Conservation (phyloP, 1,140 invertebrate genomes). For the Pseudomyrmex flavicornis region DNA sequence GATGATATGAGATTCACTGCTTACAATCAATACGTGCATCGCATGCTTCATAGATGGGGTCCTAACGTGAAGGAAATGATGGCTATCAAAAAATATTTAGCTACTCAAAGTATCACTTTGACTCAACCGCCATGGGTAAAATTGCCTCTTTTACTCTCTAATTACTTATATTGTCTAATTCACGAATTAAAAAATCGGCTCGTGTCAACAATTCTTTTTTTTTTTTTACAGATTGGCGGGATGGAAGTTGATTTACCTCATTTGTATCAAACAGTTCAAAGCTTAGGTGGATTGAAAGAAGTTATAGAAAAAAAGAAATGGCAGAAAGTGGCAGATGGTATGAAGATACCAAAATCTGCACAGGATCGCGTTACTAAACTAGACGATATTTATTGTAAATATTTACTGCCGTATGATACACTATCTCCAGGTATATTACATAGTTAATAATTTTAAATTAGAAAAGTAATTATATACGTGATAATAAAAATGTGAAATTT, state of each 20-base stretch:
- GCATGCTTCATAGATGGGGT: conserved; percentile 95
- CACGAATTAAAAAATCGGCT: neutral
- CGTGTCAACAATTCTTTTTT: conserved; percentile 28
- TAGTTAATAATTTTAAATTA: conserved; percentile 10
- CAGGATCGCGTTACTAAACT: conserved; percentile 94
- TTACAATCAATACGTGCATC: conserved; percentile 96
- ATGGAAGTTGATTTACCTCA: conserved; percentile 96
- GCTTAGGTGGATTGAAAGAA: conserved; percentile 94
- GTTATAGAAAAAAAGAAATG: conserved; percentile 97
- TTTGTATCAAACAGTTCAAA: conserved; percentile 94
- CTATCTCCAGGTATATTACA: conserved; percentile 88
- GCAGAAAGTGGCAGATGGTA: conserved; percentile 94
- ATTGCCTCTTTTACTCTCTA: neutral
- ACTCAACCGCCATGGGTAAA: conserved; percentile 91
- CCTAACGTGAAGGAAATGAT: conserved; percentile 94
- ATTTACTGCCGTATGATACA: conserved; percentile 95
- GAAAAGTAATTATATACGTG: neutral
- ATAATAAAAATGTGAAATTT: conserved; percentile 31
- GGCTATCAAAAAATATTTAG: conserved; percentile 94
- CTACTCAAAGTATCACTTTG: conserved; percentile 91
- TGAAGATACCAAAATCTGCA: conserved; percentile 93
- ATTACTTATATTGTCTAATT: conserved; percentile 33
- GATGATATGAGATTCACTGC: conserved; percentile 95
- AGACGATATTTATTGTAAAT: conserved; percentile 97
- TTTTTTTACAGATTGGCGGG: conserved; percentile 90